phyloP scores from a whole-genome alignment of 2,888 invertebrate genomes.

The Fragum fragum region DNA sequence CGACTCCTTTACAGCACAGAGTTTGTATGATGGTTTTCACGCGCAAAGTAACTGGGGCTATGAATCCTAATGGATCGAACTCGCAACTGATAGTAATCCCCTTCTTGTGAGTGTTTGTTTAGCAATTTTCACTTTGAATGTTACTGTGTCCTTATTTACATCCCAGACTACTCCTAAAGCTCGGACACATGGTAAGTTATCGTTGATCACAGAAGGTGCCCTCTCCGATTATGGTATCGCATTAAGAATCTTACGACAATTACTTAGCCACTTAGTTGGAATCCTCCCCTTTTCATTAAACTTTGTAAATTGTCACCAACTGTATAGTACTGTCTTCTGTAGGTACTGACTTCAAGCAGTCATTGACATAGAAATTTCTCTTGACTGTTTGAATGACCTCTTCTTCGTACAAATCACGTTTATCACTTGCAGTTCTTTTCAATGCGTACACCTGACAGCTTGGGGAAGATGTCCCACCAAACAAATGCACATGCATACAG shows the following conservation, averaged over 20 bases:
- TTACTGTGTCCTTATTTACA: constrained; percentile 18
- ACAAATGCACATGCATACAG: constrained; percentile 43
- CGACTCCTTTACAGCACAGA: constrained; percentile 14
- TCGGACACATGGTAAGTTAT: constrained; percentile 27
- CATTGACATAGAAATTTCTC: constrained; percentile 55
- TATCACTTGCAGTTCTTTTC: constrained; percentile 32
- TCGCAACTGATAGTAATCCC: constrained; percentile 33
- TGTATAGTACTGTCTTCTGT: constrained; percentile 20
- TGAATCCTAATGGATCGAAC: constrained; percentile 29
- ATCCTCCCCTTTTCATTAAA: constrained; percentile 33
- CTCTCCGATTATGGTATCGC: constrained; percentile 39
- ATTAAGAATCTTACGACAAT: constrained; percentile 36
- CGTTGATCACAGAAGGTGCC: constrained; percentile 28
- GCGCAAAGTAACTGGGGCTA: constrained; percentile 17
- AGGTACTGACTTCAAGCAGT: constrained; percentile 49
- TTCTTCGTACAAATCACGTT: constrained; percentile 15
- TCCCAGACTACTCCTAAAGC: constrained; percentile 36
- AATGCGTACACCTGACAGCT: constrained; percentile 41
- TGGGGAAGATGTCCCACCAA: constrained; percentile 37
- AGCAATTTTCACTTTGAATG: constrained; percentile 16
- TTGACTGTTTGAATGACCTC: constrained; percentile 42
- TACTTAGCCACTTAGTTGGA: constrained; percentile 46
- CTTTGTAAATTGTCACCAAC: constrained; percentile 37
- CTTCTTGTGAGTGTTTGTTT: constrained; percentile 30
- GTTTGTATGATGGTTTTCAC: constrained; percentile 7